These are phyloP conservation scores for Drosophila lutescens DNA, from an alignment of 2,888 invertebrate genomes.

Conservation along the genomic window DNA sequence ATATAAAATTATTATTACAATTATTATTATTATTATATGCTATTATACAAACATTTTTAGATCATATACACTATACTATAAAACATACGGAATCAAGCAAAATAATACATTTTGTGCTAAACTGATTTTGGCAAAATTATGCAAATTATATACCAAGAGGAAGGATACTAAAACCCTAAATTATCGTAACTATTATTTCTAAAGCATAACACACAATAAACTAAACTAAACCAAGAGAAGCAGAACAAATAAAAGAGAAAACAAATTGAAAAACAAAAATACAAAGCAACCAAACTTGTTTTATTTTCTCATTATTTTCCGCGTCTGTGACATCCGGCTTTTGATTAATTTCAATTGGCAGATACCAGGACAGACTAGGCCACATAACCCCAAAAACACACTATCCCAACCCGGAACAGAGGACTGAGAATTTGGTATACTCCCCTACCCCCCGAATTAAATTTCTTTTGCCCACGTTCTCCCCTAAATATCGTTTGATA, in stretches of 20 bases:
- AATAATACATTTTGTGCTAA: slow-evolving; percentile 64
- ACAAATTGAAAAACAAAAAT: slow-evolving; percentile 65
- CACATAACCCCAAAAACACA: slow-evolving; percentile 25
- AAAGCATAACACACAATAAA: slow-evolving; percentile 61
- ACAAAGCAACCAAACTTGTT: slow-evolving; percentile 66
- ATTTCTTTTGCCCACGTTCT: slow-evolving; percentile 28
- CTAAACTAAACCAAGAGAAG: slow-evolving; percentile 40
- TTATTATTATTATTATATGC: slow-evolving; percentile 72
- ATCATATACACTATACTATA: slow-evolving; percentile 67
- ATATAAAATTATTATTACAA: slow-evolving; percentile 50
- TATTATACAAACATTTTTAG: slow-evolving; percentile 76
- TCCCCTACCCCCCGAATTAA: slow-evolving; percentile 34
- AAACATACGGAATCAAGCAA: slow-evolving; percentile 37
- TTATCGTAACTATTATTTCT: slow-evolving; percentile 72
- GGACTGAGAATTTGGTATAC: slow-evolving; percentile 66
- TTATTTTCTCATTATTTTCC: slow-evolving; percentile 66
- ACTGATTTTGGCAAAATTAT: slow-evolving; percentile 83
- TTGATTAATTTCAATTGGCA: slow-evolving; percentile 59
- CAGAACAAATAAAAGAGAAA: slow-evolving; percentile 71
- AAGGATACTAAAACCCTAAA: slow-evolving; percentile 56
- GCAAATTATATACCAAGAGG: slow-evolving; percentile 71
- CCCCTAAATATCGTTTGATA: slow-evolving; percentile 33
- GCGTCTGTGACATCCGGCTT: slow-evolving; percentile 48
- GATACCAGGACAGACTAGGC: slow-evolving; percentile 38
- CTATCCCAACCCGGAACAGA: slow-evolving; percentile 26